Conservation (phyloP, 2,797 vertebrate species). For the Argyrosomus regius region DNA sequence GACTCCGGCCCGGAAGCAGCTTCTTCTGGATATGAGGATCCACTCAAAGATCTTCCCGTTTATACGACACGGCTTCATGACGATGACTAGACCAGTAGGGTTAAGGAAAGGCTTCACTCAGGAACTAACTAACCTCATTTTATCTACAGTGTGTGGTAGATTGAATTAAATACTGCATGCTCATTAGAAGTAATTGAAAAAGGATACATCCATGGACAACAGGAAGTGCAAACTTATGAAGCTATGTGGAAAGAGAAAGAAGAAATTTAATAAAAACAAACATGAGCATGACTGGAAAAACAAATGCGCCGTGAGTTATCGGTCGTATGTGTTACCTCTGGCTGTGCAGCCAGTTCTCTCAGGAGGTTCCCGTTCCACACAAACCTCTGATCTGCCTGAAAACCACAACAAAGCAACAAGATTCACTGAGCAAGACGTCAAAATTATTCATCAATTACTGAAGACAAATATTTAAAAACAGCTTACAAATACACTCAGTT, state of each 20-base stretch:
- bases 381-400: constrained; percentile 96
- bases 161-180: not conserved
- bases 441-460: no score
- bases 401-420: not conserved
- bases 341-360: constrained; percentile 94
- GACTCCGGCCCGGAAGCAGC: constrained; percentile 97
- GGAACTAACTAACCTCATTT: not conserved
- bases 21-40: constrained; percentile 97
- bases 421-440: not conserved
- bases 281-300: not conserved
- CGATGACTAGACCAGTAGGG: constrained; percentile 86
- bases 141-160: not conserved
- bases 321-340: constrained; percentile 88
- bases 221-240: constrained; percentile 86
- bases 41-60: constrained; percentile 98
- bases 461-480: no score
- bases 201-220: constrained; percentile 90
- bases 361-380: constrained; percentile 99
- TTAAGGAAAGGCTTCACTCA: constrained; percentile 64
- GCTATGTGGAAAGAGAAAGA: constrained; percentile 63
- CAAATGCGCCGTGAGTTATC: not conserved
- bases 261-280: not conserved
- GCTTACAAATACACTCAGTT: no score
- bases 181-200: constrained; percentile 22
- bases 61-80: constrained; percentile 94